These are phyloP conservation scores for Panthera uncia DNA, from an alignment of 2,113 vertebrate species.

Conservation along the genomic window DNA sequence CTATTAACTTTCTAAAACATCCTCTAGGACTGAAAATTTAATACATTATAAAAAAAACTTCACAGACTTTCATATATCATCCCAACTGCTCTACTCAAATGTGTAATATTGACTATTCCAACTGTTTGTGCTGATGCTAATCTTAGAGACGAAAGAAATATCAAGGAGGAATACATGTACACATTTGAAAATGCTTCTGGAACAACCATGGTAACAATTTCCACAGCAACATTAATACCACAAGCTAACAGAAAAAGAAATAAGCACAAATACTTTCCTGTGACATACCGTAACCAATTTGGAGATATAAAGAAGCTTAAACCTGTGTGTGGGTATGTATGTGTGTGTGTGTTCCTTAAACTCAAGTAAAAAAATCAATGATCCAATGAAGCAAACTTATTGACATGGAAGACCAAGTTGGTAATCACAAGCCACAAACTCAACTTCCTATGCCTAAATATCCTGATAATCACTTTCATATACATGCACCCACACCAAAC, in stretches of 20 bases:
- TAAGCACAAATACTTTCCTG: not conserved
- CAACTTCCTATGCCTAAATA: not conserved
- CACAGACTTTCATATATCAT: not conserved
- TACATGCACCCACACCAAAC: not conserved
- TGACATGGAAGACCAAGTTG: not conserved
- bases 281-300: not conserved
- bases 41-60: not conserved
- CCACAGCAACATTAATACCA: constrained; percentile 45
- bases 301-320: not conserved
- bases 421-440: not conserved
- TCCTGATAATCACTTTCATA: not conserved
- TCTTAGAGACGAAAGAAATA: constrained; percentile 55
- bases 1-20: not conserved
- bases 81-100: not conserved
- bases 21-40: not conserved
- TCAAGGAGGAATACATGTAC: constrained; percentile 53
- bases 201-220: constrained; percentile 63
- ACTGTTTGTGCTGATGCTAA: constrained; percentile 66
- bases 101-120: not conserved
- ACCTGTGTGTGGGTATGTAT: not conserved
- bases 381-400: not conserved
- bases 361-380: not conserved
- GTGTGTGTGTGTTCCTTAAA: not conserved
- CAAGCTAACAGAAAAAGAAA: not conserved
- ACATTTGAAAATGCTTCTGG: not conserved